Evolutionary conservation across 2,113 vertebrate species (phyloP).

Genomic region (Stigmatopora nigra): DNA sequence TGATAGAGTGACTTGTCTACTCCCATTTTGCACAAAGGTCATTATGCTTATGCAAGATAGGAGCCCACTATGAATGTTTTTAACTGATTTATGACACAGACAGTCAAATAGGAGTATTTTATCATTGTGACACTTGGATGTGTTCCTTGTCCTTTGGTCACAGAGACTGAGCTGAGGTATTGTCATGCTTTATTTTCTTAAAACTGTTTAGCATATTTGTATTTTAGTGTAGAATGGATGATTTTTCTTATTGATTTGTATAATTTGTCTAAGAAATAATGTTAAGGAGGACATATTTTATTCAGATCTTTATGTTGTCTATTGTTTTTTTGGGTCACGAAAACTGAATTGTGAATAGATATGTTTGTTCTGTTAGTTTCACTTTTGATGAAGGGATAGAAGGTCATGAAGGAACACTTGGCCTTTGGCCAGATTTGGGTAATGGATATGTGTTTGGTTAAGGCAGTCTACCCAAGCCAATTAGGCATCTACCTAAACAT

Average conservation of each 20-base stretch:
- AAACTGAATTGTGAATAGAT: no score
- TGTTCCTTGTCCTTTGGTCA: background rate
- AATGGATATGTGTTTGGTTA: background rate
- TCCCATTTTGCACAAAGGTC: slow-evolving; percentile 29
- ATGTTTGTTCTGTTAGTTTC: background rate
- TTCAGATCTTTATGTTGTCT: background rate
- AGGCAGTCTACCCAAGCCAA: background rate
- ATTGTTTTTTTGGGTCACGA: background rate
- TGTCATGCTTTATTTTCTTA: slow-evolving; percentile 2
- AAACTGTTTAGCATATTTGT: background rate
- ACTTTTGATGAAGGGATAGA: background rate
- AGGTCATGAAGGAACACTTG: background rate
- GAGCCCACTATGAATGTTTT: slow-evolving; percentile 10
- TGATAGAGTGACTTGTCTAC: slow-evolving; percentile 5
- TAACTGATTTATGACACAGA: background rate
- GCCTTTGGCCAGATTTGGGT: background rate
- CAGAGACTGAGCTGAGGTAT: slow-evolving; percentile 2
- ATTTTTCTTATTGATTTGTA: no score
- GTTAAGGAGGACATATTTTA: no score
- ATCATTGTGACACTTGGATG: slow-evolving; percentile 5
- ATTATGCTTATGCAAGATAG: slow-evolving; percentile 5
- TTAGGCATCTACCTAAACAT: background rate
- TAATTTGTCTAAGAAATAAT: no score
- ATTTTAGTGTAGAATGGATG: no score
- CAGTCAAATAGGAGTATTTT: slow-evolving; percentile 6